These are phyloP conservation scores for Sturnus vulgaris DNA, from an alignment of 2,113 vertebrate genomes.

Conservation along the genomic window DNA sequence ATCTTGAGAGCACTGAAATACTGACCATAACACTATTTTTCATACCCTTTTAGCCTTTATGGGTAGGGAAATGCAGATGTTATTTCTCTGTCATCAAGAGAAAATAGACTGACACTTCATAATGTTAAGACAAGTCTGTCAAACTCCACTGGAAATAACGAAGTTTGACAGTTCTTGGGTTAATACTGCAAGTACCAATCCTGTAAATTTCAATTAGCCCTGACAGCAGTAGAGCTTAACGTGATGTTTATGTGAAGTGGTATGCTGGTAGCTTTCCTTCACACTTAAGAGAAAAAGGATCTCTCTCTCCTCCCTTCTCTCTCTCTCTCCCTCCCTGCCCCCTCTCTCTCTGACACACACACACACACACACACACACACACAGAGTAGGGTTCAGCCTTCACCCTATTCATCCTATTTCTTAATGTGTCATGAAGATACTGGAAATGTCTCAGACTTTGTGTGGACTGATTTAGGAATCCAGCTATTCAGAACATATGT, in stretches of 20 bases:
- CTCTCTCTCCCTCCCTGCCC: neutral
- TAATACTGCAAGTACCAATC: constrained; percentile 43
- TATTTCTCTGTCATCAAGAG: constrained; percentile 44
- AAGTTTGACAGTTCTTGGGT: constrained; percentile 41
- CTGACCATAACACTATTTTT: neutral
- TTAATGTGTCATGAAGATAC: neutral
- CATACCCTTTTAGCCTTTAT: neutral
- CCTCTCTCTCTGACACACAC: neutral
- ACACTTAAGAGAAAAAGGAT: constrained; percentile 41
- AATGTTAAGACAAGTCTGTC: constrained; percentile 37
- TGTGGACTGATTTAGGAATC: neutral
- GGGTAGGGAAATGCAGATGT: constrained; percentile 38
- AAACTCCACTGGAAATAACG: constrained; percentile 44
- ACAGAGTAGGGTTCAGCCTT: neutral
- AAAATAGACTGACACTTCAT: constrained; percentile 57
- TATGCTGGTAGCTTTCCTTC: constrained; percentile 46
- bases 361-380: neutral
- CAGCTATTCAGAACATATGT: neutral
- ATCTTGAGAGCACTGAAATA: neutral
- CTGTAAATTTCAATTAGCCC: constrained; percentile 48
- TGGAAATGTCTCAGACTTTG: neutral
- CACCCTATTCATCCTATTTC: neutral
- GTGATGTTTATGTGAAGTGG: constrained; percentile 49
- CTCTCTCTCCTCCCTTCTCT: neutral
- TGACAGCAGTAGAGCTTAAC: constrained; percentile 36